A percentile compares a stretch with the other conserved stretches of the same genome.
Conservation (phyloP, 2,113 vertebrate species). For the Thymallus thymallus region DNA sequence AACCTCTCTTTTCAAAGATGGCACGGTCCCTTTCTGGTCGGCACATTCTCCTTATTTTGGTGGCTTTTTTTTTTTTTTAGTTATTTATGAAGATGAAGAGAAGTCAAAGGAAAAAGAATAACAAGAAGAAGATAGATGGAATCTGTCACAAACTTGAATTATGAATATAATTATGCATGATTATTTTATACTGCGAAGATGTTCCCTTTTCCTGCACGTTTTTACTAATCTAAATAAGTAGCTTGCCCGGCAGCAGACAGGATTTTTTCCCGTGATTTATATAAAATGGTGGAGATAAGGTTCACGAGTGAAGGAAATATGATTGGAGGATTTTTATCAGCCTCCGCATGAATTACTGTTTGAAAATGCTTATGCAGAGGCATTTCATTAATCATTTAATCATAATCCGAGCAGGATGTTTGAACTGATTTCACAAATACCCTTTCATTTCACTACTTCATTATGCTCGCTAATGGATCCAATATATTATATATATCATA, state of each 20-base stretch:
- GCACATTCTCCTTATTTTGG: slow-evolving; percentile 78
- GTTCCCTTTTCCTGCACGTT: slow-evolving; percentile 97
- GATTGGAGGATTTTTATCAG: slow-evolving; percentile 99
- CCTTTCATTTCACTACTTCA: slow-evolving; percentile 99
- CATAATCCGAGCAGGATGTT: slow-evolving; percentile 99
- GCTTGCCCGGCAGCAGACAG: slow-evolving; percentile 92
- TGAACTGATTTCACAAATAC: slow-evolving; percentile 99
- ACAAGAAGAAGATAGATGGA: slow-evolving; percentile 95
- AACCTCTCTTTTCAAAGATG: slow-evolving; percentile 21
- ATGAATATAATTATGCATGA: slow-evolving; percentile 99
- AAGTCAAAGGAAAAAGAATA: slow-evolving; percentile 96
- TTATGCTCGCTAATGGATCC: slow-evolving; percentile 99
- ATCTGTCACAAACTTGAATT: slow-evolving; percentile 99
- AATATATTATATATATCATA: slow-evolving; percentile 99
- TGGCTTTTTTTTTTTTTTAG: slow-evolving; percentile 84
- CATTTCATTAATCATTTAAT: slow-evolving; percentile 99
- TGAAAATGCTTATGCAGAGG: slow-evolving; percentile 99
- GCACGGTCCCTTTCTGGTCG: slow-evolving; percentile 40
- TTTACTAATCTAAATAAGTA: slow-evolving; percentile 99
- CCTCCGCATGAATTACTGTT: slow-evolving; percentile 99
- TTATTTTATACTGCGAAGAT: slow-evolving; percentile 99
- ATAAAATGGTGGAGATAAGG: slow-evolving; percentile 99
- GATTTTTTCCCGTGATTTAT: slow-evolving; percentile 95
- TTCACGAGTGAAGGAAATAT: slow-evolving; percentile 99
- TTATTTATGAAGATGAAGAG: slow-evolving; percentile 97